Evolutionary conservation across 1,140 invertebrate genomes (phyloP), one percentile per base, ranked within the genome.

Genomic region (Choristoneura fumiferana): DNA sequence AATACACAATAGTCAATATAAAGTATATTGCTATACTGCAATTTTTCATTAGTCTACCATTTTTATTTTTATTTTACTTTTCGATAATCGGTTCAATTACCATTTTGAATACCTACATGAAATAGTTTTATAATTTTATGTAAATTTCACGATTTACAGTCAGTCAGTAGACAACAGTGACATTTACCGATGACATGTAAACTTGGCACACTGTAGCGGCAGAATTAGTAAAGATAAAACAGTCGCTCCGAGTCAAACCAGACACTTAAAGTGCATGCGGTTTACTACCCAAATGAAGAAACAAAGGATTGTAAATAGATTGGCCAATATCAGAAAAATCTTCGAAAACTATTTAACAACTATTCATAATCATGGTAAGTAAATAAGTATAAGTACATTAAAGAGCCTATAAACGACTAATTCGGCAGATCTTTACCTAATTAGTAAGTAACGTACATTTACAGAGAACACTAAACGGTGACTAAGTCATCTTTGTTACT

Each of bases 371-470:
- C 54, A 56, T 63, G 63, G 57, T 59, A 64, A 60, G 54, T 67
- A 60, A 58, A 65, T 68, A 54, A 36, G 34, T 40, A 65, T 68
- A 54, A 36, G 34, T 40, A 69, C 58, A 60, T 69, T 64, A 67
- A 72, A 69, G 67, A 72, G 69, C 71, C 80, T 84, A 83, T 78
- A 78, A 80, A 79, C 77, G 76, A 83, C 78, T 85, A 87, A 85
- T 87, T 84, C 82, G 82, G 84, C 73, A 78, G 71, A 78, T 83
- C 69, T 75, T 79, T 72, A 71, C 57, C 64, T 72, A 69, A 75
- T 64, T 78, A 77, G 70, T 54, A 54, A 10, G 39, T 60, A 60
- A 34, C 43, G 29, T 71, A 68, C 54, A 71, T 77, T 77, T 72
- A 74, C 71, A 79, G 71, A 77, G 81, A 84, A 86, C 83, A 86